Percentiles rank a stretch among this genome's conserved stretches.
phyloP scores from a whole-genome alignment of 2,797 vertebrate genomes.

The Gallinago stenura region DNA sequence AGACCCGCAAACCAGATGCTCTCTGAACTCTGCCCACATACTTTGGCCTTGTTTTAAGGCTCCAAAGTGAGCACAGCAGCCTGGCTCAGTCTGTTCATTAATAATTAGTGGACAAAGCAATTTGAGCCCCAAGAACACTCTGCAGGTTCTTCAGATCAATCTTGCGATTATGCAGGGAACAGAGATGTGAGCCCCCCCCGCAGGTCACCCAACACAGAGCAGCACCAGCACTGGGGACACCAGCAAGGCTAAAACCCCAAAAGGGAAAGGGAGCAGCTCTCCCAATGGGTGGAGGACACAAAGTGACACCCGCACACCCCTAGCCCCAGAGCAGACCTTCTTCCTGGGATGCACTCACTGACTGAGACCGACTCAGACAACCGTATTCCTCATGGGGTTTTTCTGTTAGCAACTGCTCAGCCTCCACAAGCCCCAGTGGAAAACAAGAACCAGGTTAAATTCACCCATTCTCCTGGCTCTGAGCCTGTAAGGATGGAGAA shows the following conservation, averaged over 20 bases:
- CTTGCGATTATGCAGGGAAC: rapidly evolving
- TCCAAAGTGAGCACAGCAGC: rapidly evolving
- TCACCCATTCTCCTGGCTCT: rapidly evolving
- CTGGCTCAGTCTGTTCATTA: background rate
- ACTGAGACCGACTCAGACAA: rapidly evolving
- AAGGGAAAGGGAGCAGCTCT: too few species aligned
- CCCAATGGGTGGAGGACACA: background rate
- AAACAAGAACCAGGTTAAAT: rapidly evolving
- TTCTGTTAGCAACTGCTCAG: background rate
- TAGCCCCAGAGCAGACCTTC: background rate
- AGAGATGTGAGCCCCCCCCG: rapidly evolving
- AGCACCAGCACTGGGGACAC: background rate
- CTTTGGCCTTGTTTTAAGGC: background rate
- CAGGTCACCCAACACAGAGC: background rate
- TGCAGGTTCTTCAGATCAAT: rapidly evolving
- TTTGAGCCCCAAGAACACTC: rapidly evolving
- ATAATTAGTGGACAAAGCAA: rapidly evolving
- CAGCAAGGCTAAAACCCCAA: background rate
- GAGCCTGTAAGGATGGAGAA: rapidly evolving
- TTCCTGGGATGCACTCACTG: rapidly evolving
- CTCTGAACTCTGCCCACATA: rapidly evolving
- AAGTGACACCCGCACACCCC: background rate
- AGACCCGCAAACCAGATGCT: rapidly evolving
- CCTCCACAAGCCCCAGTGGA: background rate
- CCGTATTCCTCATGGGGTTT: rapidly evolving